Conservation (phyloP, 2,113 vertebrate species). For the crab-eating macaque (Macaca fascicularis) region DNA sequence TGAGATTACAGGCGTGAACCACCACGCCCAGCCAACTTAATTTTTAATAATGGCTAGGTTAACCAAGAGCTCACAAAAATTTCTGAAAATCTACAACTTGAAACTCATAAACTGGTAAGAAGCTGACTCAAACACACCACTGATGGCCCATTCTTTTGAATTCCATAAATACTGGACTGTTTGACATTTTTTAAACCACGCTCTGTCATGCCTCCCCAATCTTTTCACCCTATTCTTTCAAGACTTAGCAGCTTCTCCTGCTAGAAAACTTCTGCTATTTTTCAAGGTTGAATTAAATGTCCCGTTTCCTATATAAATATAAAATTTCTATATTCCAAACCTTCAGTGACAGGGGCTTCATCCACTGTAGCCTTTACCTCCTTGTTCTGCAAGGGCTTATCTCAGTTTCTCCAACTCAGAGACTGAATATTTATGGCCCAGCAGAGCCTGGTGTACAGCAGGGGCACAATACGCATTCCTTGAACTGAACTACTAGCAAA, state of each 20-base stretch:
- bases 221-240: not conserved
- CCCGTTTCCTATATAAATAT: not conserved
- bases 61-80: not conserved
- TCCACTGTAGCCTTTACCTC: fast-evolving
- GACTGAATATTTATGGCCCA: not conserved
- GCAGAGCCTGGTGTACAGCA: not conserved
- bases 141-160: not conserved
- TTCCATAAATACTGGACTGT: fast-evolving
- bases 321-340: not conserved
- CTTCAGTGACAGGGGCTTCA: fast-evolving
- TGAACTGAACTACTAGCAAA: not conserved
- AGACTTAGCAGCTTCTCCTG: fast-evolving
- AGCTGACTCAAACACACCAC: not conserved
- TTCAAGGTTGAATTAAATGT: not conserved
- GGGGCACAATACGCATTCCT: not conserved
- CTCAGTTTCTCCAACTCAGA: not conserved
- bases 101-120: not conserved
- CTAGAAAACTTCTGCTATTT: not conserved
- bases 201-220: too few relatives aligned
- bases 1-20: too few relatives aligned
- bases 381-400: not conserved
- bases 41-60: not conserved
- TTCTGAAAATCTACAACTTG: not conserved
- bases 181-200: too few relatives aligned
- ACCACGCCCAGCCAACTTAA: not conserved